A percentile compares a stretch with the other conserved stretches of the same genome.
Evolutionary conservation across 2,888 invertebrate species (phyloP).

Genomic region (Athalia circularis): DNA sequence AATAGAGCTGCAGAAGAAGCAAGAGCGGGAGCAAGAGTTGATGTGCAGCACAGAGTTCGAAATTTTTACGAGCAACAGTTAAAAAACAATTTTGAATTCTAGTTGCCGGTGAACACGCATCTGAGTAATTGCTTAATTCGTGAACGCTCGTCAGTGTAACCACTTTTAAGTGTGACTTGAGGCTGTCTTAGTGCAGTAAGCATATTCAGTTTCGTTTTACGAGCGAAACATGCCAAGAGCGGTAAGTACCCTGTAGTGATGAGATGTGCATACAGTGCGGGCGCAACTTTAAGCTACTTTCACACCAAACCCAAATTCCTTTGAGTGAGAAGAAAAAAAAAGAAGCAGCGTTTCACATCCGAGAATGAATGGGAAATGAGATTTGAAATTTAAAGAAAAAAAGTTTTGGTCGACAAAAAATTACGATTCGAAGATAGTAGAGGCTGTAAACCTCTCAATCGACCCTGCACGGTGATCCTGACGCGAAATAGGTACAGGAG

Average conservation of each 20-base stretch:
- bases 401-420: too few relatives aligned
- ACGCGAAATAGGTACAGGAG: too few relatives aligned
- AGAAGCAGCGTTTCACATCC: not conserved
- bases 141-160: constrained; percentile 62
- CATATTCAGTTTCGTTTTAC: constrained; percentile 69
- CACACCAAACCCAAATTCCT: constrained; percentile 9
- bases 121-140: constrained; percentile 72
- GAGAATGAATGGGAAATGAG: not conserved
- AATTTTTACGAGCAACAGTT: constrained; percentile 44
- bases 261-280: constrained; percentile 42
- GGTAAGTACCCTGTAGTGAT: constrained; percentile 57
- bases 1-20: constrained; percentile 1
- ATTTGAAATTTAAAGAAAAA: not conserved
- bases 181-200: constrained; percentile 56
- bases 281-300: constrained; percentile 16
- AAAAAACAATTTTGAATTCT: constrained; percentile 50
- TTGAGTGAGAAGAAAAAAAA: not conserved
- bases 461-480: too few relatives aligned
- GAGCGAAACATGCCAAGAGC: constrained; percentile 63
- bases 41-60: constrained; percentile 23
- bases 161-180: constrained; percentile 54
- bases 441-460: too few relatives aligned
- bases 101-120: constrained; percentile 55
- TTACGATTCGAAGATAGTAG: too few relatives aligned
- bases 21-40: constrained; percentile 20